Base-by-base conservation (phyloP, 2,113 vertebrate genomes). In the Tupaia chinensis region DNA sequence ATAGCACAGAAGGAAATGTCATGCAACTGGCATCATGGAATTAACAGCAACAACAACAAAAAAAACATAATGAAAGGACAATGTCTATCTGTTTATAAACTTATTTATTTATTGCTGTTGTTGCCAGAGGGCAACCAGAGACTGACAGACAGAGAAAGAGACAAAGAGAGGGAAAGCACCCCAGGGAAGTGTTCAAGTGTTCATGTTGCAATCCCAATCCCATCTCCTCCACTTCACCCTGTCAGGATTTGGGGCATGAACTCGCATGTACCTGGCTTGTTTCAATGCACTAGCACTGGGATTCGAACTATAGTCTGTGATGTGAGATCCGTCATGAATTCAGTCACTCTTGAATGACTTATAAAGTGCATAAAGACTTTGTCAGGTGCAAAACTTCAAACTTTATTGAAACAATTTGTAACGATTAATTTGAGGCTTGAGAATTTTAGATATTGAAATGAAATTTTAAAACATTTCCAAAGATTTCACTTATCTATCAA, bases 1-100 rank as follows among this genome's bases (percentile, higher is more conserved):
- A 13, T 89, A 94, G 63, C 76, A 66, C 61, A 61, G 73, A 87
- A 97, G 58, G 54, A 95, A 96, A 92, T 95, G 32, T 68, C 56
- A 89, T 77, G 5, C 25, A 94, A 68, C 54, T n/a, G 83, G 25
- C 17, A 82, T 88, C 16, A 87, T 56, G 66, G 69, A 86, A 65
- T 76, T 94, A 4, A 87, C 32, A 44, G 44, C 44, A 44, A 44
- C 3, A 44, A 44, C 3, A 44, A 44, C 79, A 68, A 60, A 69
- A 9, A 91, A 81, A 44, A 54, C 10, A 15, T 53, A 70, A 32
- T 65, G 32, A 66, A 95, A 92, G 23, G 66, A 84, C 61, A 95
- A 56, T 34, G 32, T 66, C 70, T 86, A 0, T 60, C 56, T 97
- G 44, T 89, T 95, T 82, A 91, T 65, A 66, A 72, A 68, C 76